Conservation (phyloP, 1,140 invertebrate genomes). For the Danaus melanippus region DNA sequence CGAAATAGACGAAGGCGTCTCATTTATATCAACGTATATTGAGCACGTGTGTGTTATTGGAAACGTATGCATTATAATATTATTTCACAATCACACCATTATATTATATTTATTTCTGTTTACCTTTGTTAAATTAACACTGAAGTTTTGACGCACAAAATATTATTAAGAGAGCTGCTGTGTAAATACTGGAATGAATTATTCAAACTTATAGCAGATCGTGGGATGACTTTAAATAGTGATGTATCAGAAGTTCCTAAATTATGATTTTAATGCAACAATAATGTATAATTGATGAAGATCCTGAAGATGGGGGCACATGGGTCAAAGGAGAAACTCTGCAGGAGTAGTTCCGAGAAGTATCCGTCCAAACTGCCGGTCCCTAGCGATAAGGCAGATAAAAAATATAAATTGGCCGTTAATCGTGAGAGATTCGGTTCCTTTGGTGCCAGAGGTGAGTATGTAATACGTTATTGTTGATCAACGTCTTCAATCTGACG, state of each 20-base stretch:
- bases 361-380: constrained; percentile 67
- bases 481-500: too few species aligned
- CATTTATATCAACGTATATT: constrained; percentile 20
- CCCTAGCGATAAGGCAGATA: constrained; percentile 48
- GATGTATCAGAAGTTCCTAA: constrained; percentile 22
- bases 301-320: constrained; percentile 76
- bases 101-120: too few species aligned
- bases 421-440: constrained; percentile 74
- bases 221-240: constrained; percentile 10
- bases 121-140: too few species aligned
- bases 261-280: constrained; percentile 17
- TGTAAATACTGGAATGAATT: too few species aligned
- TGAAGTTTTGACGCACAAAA: too few species aligned
- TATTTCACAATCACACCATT: background rate
- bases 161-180: too few species aligned
- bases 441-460: constrained; percentile 71
- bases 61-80: constrained; percentile 1
- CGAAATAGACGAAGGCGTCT: constrained; percentile 22
- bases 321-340: constrained; percentile 79
- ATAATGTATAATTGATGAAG: constrained; percentile 51
- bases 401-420: constrained; percentile 67
- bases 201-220: too few species aligned
- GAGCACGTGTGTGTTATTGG: background rate
- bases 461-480: background rate
- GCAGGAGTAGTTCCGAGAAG: constrained; percentile 74